Evolutionary conservation across 2,797 vertebrate species (phyloP), one percentile per base, ranked within the genome.

Genomic region (Pteronotus mesoamericanus): DNA sequence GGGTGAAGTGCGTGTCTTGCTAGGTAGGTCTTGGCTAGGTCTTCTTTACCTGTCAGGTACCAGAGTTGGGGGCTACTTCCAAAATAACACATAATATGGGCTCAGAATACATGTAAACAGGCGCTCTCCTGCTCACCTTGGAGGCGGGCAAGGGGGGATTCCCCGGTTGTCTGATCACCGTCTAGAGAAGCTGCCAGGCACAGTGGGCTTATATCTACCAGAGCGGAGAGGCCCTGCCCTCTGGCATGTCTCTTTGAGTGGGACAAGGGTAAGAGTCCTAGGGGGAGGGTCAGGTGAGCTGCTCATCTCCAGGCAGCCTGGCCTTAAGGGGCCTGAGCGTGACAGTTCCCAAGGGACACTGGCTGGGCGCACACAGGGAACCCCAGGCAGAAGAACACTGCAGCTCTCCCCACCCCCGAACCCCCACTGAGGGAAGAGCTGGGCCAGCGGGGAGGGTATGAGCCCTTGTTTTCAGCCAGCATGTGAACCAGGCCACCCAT

Each of bases 321-420:
- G 6, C 24, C 51, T 1, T 0, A 5, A 34, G 34, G 4, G 4
- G 2, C 9, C n/a, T 11, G 7, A 2, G 22, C n/a, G 26, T 2
- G 0, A 9, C 12, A 9, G 2, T 19, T 15, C 4, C 16, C 55
- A 18, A n/a, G 10, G 7, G 51, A 55, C 1, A 14, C 2, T 24
- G 39, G 12, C n/a, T 59, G 7, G n/a, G 42, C n/a, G 26, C 5
- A 4, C 3, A 0, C 0, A 6, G 14, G 61, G 10, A 46, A 6
- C 0, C 1, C 1, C 2, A 5, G 48, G 11, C 1, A 6, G 26
- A 8, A 18, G 26, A 48, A 7, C 19, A 18, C 1, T 4, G 9
- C n/a, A n/a, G n/a, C n/a, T n/a, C n/a, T n/a, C n/a, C n/a, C n/a
- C n/a, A n/a, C n/a, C n/a, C n/a, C 3, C 16, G 77, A 9, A 5